Evolutionary conservation across 2,888 invertebrate species (phyloP).

Genomic region (Orchesellides sinensis): DNA sequence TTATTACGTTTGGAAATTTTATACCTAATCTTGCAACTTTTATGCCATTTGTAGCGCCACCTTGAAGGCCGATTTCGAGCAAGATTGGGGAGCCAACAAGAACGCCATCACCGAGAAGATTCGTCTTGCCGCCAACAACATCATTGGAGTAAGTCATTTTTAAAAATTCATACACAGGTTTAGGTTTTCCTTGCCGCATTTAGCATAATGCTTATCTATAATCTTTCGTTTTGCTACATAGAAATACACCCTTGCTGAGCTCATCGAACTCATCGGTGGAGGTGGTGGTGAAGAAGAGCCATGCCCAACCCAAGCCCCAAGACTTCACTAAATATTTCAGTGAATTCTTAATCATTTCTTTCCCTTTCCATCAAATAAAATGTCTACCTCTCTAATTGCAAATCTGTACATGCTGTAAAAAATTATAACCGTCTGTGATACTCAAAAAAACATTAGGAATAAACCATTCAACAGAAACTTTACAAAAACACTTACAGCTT

Average conservation of each 20-base stretch:
- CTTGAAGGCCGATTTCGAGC: slow-evolving; percentile 58
- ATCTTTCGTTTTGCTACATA: too few species aligned
- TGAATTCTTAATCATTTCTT: neutral
- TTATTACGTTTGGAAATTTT: too few species aligned
- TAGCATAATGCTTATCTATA: too few species aligned
- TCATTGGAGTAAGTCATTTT: slow-evolving; percentile 53
- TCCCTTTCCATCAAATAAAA: too few species aligned
- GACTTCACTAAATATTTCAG: neutral
- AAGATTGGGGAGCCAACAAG: slow-evolving; percentile 41
- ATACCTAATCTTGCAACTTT: too few species aligned
- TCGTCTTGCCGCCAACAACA: slow-evolving; percentile 55
- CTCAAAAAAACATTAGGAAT: too few species aligned
- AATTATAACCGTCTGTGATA: too few species aligned
- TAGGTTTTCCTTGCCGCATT: too few species aligned
- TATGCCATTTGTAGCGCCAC: slow-evolving; percentile 12
- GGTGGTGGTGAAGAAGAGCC: slow-evolving; percentile 49
- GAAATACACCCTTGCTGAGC: slow-evolving; percentile 55
- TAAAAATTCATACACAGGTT: neutral
- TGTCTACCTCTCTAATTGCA: too few species aligned
- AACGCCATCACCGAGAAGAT: slow-evolving; percentile 40
- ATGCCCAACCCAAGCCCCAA: neutral
- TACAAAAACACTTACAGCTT: too few species aligned
- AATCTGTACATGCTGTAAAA: neutral
- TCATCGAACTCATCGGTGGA: slow-evolving; percentile 53
- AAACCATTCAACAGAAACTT: too few species aligned